Base-by-base conservation (phyloP, 2,797 vertebrate species). In the Coluber constrictor region DNA sequence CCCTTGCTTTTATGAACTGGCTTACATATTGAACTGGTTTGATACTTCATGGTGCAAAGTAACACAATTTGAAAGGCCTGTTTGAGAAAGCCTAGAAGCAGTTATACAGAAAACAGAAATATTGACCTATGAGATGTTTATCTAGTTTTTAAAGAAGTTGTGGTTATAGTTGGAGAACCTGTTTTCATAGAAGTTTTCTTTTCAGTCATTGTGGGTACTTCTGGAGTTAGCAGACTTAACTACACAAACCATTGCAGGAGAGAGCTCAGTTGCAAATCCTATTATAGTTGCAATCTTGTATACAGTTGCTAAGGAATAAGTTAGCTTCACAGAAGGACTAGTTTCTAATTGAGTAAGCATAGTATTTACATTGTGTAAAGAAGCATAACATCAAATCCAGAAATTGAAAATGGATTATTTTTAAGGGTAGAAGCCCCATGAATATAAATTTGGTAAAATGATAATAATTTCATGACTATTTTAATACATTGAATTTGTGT, bases 11-110 rank as follows among this genome's bases (percentile, higher is more conserved):
- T 59, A 59, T 59, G 57, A 93, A 93, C 94, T 59, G 57, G 57
- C 20, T 59, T 6, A 74, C 91, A 86, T 93, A 93, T 94, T 43
- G 86, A 88, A 93, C 92, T 93, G 92, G 93, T 90, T 94, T 96
- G 94, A 93, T 95, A 94, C 91, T 94, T 95, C 43, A 0, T 93
- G 55, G 95, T 97, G 92, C 94, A 96, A 95, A 94, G 96, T 94
- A 95, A 94, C 91, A 95, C 96, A 96, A 96, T 93, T 95, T 95
- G 51, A 95, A 96, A 93, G 86, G 13, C 0, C 89, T 95, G 94
- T 91, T 89, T 94, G 93, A 91, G 88, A 89, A 95, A 94, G 88
- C 91, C 83, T 88, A 56, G 74, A 93, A 89, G 3, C 70, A 88
- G 92, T 88, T 87, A 63, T 92, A 7, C 5, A 29, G 89, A 70